Percentiles rank a stretch among this genome's conserved stretches.
Conservation (phyloP, 2,113 vertebrate genomes). For the Willisornis vidua region DNA sequence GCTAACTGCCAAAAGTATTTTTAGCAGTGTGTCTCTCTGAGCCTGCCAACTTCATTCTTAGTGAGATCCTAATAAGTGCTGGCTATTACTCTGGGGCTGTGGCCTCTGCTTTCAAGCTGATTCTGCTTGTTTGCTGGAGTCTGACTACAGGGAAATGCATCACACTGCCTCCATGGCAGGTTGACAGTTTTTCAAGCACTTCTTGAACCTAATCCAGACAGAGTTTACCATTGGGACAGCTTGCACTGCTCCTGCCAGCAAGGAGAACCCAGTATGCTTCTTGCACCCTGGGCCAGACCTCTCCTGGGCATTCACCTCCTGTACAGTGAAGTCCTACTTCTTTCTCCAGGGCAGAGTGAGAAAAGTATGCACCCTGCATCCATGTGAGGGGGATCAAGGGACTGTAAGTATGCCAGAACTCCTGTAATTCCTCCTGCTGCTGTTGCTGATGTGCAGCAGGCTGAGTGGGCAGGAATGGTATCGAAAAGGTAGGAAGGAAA, state of each 20-base stretch:
- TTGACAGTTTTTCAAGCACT: slow-evolving; percentile 2
- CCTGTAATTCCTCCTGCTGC: not conserved
- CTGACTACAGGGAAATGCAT: not conserved
- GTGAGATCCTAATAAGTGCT: not conserved
- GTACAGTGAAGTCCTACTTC: not conserved
- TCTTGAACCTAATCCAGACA: not conserved
- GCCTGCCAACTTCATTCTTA: not conserved
- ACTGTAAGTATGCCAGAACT: not conserved
- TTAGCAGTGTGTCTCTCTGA: not conserved
- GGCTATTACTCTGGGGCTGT: not conserved
- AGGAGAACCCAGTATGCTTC: accelerated
- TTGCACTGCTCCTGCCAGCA: not conserved
- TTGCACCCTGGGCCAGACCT: not conserved
- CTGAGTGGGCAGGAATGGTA: not conserved
- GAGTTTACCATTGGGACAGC: not conserved
- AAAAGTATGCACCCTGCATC: not conserved
- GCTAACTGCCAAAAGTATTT: not conserved
- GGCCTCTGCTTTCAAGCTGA: not conserved
- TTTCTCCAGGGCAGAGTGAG: not conserved
- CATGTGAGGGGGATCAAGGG: not conserved
- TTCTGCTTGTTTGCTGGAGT: not conserved
- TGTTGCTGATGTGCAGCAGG: not conserved
- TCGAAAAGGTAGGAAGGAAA: not conserved
- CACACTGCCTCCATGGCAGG: not conserved
- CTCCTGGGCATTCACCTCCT: not conserved